Percentiles rank a stretch among this genome's conserved stretches.
Evolutionary conservation across 1,140 invertebrate genomes (phyloP).

Genomic region (Drosophila auraria): DNA sequence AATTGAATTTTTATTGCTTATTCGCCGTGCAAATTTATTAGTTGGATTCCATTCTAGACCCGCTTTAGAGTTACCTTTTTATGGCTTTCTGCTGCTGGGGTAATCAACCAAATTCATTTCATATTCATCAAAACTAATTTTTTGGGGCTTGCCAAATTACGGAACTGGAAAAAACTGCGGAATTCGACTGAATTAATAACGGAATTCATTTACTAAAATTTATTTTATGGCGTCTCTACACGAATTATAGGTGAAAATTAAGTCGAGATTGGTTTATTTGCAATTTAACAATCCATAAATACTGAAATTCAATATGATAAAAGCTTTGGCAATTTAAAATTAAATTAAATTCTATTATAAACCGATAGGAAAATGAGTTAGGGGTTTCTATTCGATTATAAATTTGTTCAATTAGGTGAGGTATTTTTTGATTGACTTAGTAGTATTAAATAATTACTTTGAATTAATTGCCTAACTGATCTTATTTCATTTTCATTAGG

Average conservation of each 20-base stretch:
- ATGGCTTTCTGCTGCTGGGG: constrained; percentile 1
- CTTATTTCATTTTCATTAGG: neutral
- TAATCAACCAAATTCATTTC: constrained; percentile 49
- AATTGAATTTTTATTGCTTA: constrained; percentile 50
- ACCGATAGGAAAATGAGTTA: no score
- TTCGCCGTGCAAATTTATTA: constrained; percentile 43
- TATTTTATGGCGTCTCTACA: neutral
- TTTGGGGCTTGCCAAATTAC: constrained; percentile 8
- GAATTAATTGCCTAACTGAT: neutral
- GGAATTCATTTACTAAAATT: constrained; percentile 9
- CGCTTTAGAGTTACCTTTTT: constrained; percentile 23
- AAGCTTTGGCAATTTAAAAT: constrained; percentile 1
- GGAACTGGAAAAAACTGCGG: constrained; percentile 9
- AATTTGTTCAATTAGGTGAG: neutral
- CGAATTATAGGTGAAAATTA: neutral
- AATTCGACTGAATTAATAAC: constrained; percentile 21
- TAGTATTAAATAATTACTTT: neutral
- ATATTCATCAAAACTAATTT: constrained; percentile 42
- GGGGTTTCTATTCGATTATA: neutral
- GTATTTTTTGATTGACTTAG: neutral
- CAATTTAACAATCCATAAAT: neutral
- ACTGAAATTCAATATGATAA: constrained; percentile 15
- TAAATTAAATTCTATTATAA: constrained; percentile 11
- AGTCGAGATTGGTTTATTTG: neutral
- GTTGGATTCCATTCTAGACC: constrained; percentile 37